phyloP scores from a whole-genome alignment of 2,113 vertebrate genomes.

The Danionella cerebrum region DNA sequence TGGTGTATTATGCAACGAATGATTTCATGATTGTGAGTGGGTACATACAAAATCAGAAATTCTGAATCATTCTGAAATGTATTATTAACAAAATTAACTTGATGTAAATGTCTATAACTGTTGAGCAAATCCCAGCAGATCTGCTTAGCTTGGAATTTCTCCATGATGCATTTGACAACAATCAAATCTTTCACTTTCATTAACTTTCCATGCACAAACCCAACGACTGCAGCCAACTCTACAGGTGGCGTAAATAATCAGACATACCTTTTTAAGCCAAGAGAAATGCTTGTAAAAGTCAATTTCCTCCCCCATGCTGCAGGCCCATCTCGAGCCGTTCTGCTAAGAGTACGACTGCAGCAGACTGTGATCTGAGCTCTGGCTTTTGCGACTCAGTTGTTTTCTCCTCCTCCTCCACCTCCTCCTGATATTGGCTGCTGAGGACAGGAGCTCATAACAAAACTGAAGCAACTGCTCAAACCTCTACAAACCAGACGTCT shows the following conservation, averaged over 20 bases:
- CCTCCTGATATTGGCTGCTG: background rate
- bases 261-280: conserved; percentile 94
- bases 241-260: background rate
- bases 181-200: too few species aligned
- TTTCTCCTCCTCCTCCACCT: conserved; percentile 20
- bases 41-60: too few species aligned
- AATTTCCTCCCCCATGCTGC: conserved; percentile 90
- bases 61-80: too few species aligned
- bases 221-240: background rate
- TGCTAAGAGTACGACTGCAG: background rate
- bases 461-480: conserved; percentile 17
- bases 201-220: too few species aligned
- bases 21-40: too few species aligned
- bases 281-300: conserved; percentile 94
- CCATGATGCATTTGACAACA: too few species aligned
- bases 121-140: too few species aligned
- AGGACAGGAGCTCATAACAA: conserved; percentile 5
- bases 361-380: background rate
- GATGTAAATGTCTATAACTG: too few species aligned
- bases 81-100: too few species aligned
- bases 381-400: background rate
- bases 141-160: too few species aligned
- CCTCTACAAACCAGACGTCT: background rate
- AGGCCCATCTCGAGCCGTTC: conserved; percentile 77
- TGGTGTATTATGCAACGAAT: too few species aligned